Percentiles rank a stretch among this genome's conserved stretches.
These are phyloP conservation scores for Leuciscus waleckii DNA, from an alignment of 2,797 vertebrate genomes.

Conservation along the genomic window DNA sequence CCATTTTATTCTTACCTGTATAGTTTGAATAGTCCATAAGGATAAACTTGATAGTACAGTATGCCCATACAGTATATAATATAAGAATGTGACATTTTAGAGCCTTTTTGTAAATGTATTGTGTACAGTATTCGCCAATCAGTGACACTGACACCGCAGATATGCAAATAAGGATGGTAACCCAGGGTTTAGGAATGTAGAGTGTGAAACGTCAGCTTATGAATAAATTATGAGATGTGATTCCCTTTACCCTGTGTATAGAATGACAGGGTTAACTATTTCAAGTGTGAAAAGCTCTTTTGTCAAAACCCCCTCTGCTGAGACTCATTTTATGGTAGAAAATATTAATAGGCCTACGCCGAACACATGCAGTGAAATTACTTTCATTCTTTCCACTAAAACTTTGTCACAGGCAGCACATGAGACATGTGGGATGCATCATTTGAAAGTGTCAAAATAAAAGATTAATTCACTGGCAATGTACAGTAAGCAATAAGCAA, in stretches of 20 bases:
- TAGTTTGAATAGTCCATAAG: background rate
- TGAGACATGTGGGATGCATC: background rate
- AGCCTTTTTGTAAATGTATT: background rate
- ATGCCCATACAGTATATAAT: background rate
- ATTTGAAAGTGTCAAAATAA: background rate
- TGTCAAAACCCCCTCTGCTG: background rate
- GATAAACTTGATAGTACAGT: background rate
- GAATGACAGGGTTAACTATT: background rate
- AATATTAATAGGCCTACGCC: slow-evolving; percentile 13
- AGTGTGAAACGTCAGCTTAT: background rate
- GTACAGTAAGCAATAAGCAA: slow-evolving; percentile 14
- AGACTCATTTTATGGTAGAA: slow-evolving; percentile 21
- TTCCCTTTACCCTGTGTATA: background rate
- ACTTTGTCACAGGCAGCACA: slow-evolving; percentile 36
- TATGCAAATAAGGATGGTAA: background rate
- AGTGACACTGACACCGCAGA: background rate
- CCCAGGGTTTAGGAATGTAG: background rate
- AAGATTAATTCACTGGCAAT: slow-evolving; percentile 19
- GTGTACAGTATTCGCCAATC: background rate
- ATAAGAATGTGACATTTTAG: background rate
- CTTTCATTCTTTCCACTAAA: slow-evolving; percentile 19
- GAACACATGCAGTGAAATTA: background rate
- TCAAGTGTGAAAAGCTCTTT: background rate
- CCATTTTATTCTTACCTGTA: background rate
- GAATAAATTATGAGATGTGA: background rate